Base-by-base conservation (phyloP, 2,113 vertebrate species). In the Raja brachyura region DNA sequence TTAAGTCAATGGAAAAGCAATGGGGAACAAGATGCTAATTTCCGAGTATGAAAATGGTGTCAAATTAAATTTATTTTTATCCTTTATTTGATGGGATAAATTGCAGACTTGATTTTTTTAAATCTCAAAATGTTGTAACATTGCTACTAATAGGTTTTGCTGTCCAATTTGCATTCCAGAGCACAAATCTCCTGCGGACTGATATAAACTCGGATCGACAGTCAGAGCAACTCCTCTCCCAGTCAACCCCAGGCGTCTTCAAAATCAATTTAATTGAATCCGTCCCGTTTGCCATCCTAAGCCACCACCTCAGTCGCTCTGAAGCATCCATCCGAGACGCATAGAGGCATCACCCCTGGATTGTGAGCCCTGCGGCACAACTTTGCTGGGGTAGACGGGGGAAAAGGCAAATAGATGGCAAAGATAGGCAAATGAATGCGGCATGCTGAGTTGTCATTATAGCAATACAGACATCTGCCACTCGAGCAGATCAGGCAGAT, bases 191-290 rank as follows among this genome's bases (percentile, higher is more conserved):
- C 93, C 94, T 94, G 3, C 90, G 93, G 22, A 94, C 1, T 95
- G 95, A 95, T 63, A 90, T 63, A 90, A 95, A 95, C 93, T 25
- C 76, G 93, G 94, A 94, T 90, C 94, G 95, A 96, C 94, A 95
- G 94, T 13, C 94, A 56, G 93, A 59, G 70, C 0, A 94, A 68
- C 94, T 94, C 94, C 94, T 94, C 93, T 94, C 93, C 93, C 22
- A 93, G 56, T 93, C 94, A 73, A 93, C 93, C 39, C 86, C 94
- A 66, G 70, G 0, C 93, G 93, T 94, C 92, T 95, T 95, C 95
- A 94, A 93, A 93, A 95, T 93, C 93, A 93, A 95, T 96, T 77
- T 93, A 54, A 39, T 74, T 48, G 33, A 70, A 74, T 31, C 59
- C 59, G 39, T 88, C 59, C 25, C 5, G 63, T 8, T 61, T 63